A percentile compares a stretch with the other conserved stretches of the same genome.
These are phyloP conservation scores for Heptranchias perlo DNA, from an alignment of 2,113 vertebrate species.

Conservation along the genomic window DNA sequence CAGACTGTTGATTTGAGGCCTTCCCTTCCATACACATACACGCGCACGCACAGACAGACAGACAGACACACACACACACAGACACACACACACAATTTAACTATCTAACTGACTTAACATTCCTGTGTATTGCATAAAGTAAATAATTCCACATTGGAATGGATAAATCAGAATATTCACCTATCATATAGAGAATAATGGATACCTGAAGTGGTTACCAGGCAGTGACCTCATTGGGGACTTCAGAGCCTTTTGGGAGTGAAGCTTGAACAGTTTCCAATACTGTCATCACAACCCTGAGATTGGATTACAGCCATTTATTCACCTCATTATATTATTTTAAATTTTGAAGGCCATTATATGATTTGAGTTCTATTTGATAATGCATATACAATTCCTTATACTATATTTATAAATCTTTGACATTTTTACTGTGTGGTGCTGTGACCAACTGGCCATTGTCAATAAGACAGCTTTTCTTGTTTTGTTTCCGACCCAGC, in stretches of 20 bases:
- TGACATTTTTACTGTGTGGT: neutral
- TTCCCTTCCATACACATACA: neutral
- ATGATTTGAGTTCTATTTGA: neutral
- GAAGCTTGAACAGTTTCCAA: neutral
- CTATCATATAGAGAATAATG: neutral
- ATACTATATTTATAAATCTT: neutral
- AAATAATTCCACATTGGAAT: neutral
- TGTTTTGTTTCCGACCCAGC: neutral
- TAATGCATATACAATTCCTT: neutral
- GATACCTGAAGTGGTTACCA: neutral
- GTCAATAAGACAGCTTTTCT: neutral
- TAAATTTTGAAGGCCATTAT: neutral
- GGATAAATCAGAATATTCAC: neutral
- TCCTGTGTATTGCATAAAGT: neutral
- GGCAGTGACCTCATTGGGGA: neutral
- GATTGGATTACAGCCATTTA: neutral
- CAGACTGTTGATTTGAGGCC: neutral
- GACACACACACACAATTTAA: neutral
- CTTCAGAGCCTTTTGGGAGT: neutral
- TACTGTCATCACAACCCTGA: neutral
- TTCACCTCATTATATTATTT: neutral
- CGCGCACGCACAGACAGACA: neutral
- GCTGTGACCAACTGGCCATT: neutral
- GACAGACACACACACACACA: neutral
- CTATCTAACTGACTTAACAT: neutral